Conservation (phyloP, 2,888 invertebrate species). For the Tuberolachnus salignus region DNA sequence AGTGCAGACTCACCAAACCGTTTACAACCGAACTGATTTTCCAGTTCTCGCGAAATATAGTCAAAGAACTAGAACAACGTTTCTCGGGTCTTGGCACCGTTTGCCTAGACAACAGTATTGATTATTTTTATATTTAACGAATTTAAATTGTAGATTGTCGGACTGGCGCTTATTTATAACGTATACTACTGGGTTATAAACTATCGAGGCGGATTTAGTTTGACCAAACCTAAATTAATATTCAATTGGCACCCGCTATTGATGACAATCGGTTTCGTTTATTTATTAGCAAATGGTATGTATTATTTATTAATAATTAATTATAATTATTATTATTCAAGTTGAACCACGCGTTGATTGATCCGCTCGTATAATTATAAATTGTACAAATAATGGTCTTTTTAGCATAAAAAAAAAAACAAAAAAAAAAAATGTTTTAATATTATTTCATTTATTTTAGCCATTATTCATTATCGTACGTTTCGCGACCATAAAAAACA, state of each 20-base stretch:
- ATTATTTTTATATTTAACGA: background rate
- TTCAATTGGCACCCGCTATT: conserved; percentile 90
- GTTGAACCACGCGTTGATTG: no score
- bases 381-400: no score
- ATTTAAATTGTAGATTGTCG: conserved; percentile 9
- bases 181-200: conserved; percentile 44
- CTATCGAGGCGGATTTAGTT: conserved; percentile 48
- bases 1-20: no score
- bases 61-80: no score
- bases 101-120: no score
- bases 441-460: conserved; percentile 66
- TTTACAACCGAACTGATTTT: no score
- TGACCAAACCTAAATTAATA: conserved; percentile 64
- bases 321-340: background rate
- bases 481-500: conserved; percentile 75
- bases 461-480: conserved; percentile 80
- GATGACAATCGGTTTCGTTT: conserved; percentile 81
- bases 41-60: no score
- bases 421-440: no score
- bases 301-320: conserved; percentile 58
- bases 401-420: no score
- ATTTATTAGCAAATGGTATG: conserved; percentile 82
- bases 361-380: no score
- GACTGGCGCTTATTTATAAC: background rate
- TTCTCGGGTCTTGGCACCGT: no score